phyloP scores from a whole-genome alignment of 2,113 vertebrate species.

The Ia io region DNA sequence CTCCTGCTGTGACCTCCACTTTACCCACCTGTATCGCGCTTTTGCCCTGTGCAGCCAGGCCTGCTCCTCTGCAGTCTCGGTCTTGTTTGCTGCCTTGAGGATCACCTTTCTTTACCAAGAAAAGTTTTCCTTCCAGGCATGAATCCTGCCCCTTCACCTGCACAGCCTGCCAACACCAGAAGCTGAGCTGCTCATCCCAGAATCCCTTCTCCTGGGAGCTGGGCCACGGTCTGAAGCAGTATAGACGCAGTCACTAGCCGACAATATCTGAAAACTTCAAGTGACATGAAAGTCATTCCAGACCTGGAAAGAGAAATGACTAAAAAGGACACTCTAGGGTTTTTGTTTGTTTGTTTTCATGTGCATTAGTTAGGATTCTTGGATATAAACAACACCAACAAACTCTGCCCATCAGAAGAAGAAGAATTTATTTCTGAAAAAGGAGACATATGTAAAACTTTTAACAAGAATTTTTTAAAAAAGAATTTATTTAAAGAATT shows the following conservation, averaged over 20 bases:
- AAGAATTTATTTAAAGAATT: background rate
- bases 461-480: too few species aligned
- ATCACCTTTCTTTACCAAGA: background rate
- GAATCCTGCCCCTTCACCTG: background rate
- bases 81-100: background rate
- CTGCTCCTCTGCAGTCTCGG: background rate
- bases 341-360: background rate
- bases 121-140: background rate
- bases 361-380: background rate
- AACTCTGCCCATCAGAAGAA: background rate
- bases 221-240: background rate
- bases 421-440: background rate
- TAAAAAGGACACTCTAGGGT: background rate
- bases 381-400: background rate
- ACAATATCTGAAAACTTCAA: background rate
- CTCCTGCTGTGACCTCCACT: background rate
- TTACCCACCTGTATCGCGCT: accelerated
- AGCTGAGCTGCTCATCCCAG: background rate
- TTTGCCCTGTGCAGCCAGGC: background rate
- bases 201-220: background rate
- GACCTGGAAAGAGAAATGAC: background rate
- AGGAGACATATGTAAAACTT: too few species aligned
- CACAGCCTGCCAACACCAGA: background rate
- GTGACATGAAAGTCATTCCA: background rate
- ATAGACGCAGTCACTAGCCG: background rate